These are phyloP conservation scores for Amphipyra berbera DNA, from an alignment of 2,888 invertebrate species.

Conservation along the genomic window DNA sequence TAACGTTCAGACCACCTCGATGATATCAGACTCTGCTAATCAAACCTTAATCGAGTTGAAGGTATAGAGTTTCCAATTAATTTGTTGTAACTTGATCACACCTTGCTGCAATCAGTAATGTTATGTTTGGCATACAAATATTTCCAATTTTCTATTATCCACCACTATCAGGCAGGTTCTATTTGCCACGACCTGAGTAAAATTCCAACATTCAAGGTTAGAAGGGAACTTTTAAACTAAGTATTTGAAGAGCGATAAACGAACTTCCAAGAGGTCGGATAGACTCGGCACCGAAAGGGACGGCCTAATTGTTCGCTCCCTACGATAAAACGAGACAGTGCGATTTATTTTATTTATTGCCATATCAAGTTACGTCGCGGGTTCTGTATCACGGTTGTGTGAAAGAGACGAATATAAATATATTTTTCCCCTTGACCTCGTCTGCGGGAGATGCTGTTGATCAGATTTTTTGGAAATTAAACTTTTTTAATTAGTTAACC, in stretches of 20 bases:
- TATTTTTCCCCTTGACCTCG: conserved; percentile 67
- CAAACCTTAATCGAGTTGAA: conserved; percentile 13
- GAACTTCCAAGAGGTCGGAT: conserved; percentile 74
- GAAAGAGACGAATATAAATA: conserved; percentile 75
- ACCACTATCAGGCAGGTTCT: conserved; percentile 47
- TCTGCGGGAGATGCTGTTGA: conserved; percentile 67
- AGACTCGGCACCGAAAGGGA: conserved; percentile 71
- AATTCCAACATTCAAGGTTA: conserved; percentile 85
- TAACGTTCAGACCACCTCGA: neutral
- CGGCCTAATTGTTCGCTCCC: conserved; percentile 36
- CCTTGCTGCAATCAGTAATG: conserved; percentile 15
- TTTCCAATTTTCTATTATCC: conserved; percentile 2
- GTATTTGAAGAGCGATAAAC: conserved; percentile 86
- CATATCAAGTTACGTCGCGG: conserved; percentile 81
- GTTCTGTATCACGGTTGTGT: conserved; percentile 69
- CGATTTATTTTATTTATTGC: conserved; percentile 84
- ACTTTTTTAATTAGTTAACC: conserved; percentile 66
- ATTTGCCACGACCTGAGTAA: conserved; percentile 65
- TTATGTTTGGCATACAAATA: neutral
- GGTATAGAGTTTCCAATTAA: conserved; percentile 31
- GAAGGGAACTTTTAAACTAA: conserved; percentile 82
- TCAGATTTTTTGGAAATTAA: conserved; percentile 67
- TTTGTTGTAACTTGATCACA: conserved; percentile 17
- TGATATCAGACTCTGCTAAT: conserved; percentile 14
- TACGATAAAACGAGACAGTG: conserved; percentile 64